Conservation (phyloP, 2,797 vertebrate species). For the Neopelma chrysocephalum region DNA sequence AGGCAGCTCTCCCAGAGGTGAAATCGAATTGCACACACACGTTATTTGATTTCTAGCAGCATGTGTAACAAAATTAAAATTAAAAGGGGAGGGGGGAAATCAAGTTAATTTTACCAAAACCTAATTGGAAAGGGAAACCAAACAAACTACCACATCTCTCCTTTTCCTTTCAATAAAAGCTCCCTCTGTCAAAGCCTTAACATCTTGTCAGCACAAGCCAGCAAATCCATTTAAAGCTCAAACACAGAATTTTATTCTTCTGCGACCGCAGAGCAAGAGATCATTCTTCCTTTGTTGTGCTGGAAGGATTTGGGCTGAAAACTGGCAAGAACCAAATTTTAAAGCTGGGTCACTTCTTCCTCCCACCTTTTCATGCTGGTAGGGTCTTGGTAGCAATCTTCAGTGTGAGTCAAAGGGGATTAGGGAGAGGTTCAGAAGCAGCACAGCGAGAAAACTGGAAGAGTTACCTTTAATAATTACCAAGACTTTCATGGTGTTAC, state of each 20-base stretch:
- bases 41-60: not conserved
- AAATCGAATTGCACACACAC: rapidly evolving
- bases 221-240: constrained; percentile 36
- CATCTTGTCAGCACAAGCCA: not conserved
- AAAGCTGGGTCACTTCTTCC: not conserved
- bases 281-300: not conserved
- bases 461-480: constrained; percentile 30
- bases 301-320: constrained; percentile 7
- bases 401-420: not conserved
- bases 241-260: constrained; percentile 25
- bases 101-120: not conserved
- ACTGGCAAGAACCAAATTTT: not conserved
- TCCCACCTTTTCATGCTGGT: not conserved
- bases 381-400: not conserved
- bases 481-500: not conserved
- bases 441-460: not conserved
- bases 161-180: not conserved
- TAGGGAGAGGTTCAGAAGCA: not conserved
- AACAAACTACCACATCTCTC: not conserved
- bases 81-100: not conserved
- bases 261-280: not conserved
- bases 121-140: not conserved
- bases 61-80: not conserved
- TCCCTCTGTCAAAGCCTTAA: constrained; percentile 29
- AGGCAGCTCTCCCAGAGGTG: not conserved